phyloP scores from a whole-genome alignment of 2,797 vertebrate genomes.

The Euthynnus affinis region DNA sequence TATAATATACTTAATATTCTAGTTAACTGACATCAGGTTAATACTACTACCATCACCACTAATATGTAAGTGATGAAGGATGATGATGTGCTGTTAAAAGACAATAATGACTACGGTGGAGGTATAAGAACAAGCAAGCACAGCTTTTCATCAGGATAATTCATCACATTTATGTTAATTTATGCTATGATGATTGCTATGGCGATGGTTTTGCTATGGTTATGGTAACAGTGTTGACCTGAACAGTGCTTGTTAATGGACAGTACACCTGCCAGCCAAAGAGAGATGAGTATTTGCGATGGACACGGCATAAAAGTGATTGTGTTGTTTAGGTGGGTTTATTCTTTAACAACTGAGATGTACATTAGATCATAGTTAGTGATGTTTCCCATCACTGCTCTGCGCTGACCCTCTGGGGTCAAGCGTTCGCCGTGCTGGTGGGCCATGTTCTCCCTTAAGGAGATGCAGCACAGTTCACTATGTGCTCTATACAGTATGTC shows the following conservation, averaged over 20 bases:
- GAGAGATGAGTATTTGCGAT: too few relatives aligned
- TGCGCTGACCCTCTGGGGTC: slow-evolving; percentile 23
- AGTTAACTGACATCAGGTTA: neutral
- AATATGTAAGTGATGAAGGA: neutral
- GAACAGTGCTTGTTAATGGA: neutral
- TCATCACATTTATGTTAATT: too few relatives aligned
- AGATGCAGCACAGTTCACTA: slow-evolving; percentile 20
- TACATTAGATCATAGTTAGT: slow-evolving; percentile 1
- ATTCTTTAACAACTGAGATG: neutral
- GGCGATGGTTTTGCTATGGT: neutral
- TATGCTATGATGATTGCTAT: too few relatives aligned
- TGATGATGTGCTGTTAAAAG: neutral
- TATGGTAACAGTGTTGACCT: neutral
- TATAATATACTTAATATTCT: neutral
- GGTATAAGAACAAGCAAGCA: neutral
- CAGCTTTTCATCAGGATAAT: neutral
- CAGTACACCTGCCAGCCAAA: too few relatives aligned
- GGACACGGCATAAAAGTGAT: too few relatives aligned
- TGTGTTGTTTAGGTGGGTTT: neutral
- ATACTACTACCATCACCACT: too few relatives aligned
- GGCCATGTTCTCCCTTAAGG: slow-evolving; percentile 36
- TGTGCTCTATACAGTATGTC: neutral
- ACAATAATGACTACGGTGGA: neutral
- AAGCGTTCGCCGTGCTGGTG: slow-evolving; percentile 13
- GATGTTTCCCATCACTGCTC: slow-evolving; percentile 17